A percentile compares a stretch with the other conserved stretches of the same genome.
Evolutionary conservation across 2,888 invertebrate species (phyloP).

Genomic region (Congeria kusceri): DNA sequence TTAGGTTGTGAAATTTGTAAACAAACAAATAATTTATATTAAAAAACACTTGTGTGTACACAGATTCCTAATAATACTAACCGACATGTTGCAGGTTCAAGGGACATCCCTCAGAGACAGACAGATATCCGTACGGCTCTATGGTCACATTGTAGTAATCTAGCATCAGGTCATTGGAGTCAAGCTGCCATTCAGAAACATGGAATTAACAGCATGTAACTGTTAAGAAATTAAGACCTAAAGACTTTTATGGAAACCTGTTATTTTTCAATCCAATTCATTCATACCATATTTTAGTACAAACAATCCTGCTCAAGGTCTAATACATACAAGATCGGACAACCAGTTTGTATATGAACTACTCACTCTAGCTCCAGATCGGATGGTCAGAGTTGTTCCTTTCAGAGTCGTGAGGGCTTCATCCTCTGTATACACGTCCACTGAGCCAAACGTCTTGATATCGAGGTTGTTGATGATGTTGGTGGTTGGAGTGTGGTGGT

Average conservation of each 20-base stretch:
- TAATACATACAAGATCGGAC: no score
- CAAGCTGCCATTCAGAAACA: slow-evolving; percentile 60
- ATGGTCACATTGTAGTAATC: slow-evolving; percentile 73
- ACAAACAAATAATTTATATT: no score
- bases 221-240: no score
- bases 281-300: no score
- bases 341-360: no score
- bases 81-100: slow-evolving; percentile 54
- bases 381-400: slow-evolving; percentile 70
- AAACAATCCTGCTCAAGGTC: no score
- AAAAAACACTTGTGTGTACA: no score
- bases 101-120: slow-evolving; percentile 66
- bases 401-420: slow-evolving; percentile 67
- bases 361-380: slow-evolving; percentile 75
- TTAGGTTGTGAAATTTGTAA: no score
- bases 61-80: slow-evolving; percentile 23
- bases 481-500: slow-evolving; percentile 60
- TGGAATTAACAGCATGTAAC: no score
- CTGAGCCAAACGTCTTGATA: slow-evolving; percentile 74
- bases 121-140: slow-evolving; percentile 71
- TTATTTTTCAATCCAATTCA: no score
- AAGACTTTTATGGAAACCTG: no score
- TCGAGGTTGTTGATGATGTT: slow-evolving; percentile 71
- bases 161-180: slow-evolving; percentile 72
- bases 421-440: slow-evolving; percentile 66